These are phyloP conservation scores for Rana temporaria DNA, from an alignment of 2,113 vertebrate species.

Conservation along the genomic window DNA sequence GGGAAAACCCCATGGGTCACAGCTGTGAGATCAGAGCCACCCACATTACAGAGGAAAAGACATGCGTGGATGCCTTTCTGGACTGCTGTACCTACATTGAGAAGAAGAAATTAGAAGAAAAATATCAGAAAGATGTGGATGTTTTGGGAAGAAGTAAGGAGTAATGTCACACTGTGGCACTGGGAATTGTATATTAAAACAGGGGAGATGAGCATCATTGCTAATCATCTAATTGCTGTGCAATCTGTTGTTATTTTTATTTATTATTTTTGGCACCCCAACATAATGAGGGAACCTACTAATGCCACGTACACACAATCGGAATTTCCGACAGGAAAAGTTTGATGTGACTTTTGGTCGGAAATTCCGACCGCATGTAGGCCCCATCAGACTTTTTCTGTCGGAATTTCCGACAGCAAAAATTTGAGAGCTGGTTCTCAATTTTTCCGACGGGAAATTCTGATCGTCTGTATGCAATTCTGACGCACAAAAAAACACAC, in stretches of 20 bases:
- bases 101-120: slow-evolving; percentile 1
- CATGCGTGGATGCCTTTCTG: slow-evolving; percentile 75
- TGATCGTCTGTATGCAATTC: too few species aligned
- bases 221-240: neutral
- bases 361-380: too few species aligned
- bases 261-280: neutral
- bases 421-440: too few species aligned
- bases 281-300: neutral
- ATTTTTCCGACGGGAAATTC: too few species aligned
- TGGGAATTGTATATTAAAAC: neutral
- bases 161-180: neutral
- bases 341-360: too few species aligned
- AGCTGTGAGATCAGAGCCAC: slow-evolving; percentile 72
- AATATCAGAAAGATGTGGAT: neutral
- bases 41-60: slow-evolving; percentile 74
- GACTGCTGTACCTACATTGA: slow-evolving; percentile 67
- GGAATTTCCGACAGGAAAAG: too few species aligned
- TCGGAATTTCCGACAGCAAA: too few species aligned
- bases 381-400: too few species aligned
- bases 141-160: slow-evolving; percentile 10
- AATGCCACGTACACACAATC: too few species aligned
- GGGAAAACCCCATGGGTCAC: slow-evolving; percentile 74
- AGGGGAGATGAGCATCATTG: neutral
- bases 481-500: too few species aligned
- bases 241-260: neutral